Evolutionary conservation across 2,888 invertebrate species (phyloP), one percentile per base, ranked within the genome.

Genomic region (Calliphora vomitoria): DNA sequence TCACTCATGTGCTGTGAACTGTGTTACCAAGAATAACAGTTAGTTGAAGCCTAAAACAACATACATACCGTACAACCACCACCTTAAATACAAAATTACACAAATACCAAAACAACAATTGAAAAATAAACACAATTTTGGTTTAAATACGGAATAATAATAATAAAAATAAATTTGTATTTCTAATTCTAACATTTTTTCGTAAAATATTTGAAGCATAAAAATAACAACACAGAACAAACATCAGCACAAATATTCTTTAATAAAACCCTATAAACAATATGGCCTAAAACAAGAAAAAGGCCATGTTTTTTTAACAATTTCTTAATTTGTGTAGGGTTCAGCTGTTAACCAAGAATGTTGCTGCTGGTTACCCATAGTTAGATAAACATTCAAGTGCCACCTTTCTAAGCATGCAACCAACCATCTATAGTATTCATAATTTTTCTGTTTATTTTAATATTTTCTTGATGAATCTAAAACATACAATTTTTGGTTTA

Each of bases 1-100:
- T 31, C 41, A 20, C 38, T 55, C 75, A 88, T 86, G 84, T 86
- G 84, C 88, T 89, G 88, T 89, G 88, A 91, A 91, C 89, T 91
- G 91, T 91, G 90, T 92, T 90, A 91, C 91, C 90, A 91, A 89
- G 90, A 91, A 90, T 79, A 83, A 81, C 83, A 80, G 80, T 83
- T 86, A 80, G 80, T 60, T 75, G 69, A 75, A 88, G 84, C 84
- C 86, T 80, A 78, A 74, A 81, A 89, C 18, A 87, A 88, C 81
- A 68, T 8, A 44, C 58, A 55, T 25, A 25, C 25, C 1, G 2
- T 2, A 75, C 60, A 50, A 58, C 66, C 78, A 53, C 25, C 47
- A 60, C 20, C 38, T 47, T 10, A 68, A 50, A 71, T 38, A 72
- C 38, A 38, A 72, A 72, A 82, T 13, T 50, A 41, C 8, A 58